Percentiles rank a stretch among this genome's conserved stretches.
Conservation (phyloP, 1,140 invertebrate genomes). For the Ceratitis capitata region DNA sequence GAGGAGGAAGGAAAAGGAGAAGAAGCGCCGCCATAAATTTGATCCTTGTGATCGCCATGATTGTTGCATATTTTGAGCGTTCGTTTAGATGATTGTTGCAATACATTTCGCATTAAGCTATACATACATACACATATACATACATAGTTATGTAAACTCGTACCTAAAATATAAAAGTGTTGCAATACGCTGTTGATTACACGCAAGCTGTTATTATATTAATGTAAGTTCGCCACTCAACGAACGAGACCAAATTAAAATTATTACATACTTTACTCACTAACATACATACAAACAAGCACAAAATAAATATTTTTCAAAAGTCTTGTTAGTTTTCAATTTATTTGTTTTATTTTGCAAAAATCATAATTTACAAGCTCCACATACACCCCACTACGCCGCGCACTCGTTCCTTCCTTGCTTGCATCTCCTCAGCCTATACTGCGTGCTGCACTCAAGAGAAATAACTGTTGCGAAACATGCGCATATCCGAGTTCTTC, state of each 20-base stretch:
- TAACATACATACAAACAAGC: neutral
- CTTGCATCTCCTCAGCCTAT: neutral
- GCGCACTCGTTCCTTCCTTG: neutral
- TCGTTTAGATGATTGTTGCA: neutral
- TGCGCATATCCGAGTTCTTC: conserved; percentile 43
- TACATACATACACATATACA: no score
- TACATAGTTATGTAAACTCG: no score
- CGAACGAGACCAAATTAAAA: neutral
- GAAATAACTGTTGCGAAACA: conserved; percentile 45
- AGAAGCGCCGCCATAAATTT: neutral
- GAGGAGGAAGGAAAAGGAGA: neutral
- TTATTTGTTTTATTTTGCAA: conserved; percentile 1
- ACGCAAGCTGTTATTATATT: neutral
- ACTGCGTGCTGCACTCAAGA: neutral
- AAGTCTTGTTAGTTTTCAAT: neutral
- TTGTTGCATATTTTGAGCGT: neutral
- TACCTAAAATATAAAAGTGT: neutral
- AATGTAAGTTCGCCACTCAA: neutral
- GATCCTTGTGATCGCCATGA: neutral
- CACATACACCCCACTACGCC: neutral
- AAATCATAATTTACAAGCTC: neutral
- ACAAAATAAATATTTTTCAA: neutral
- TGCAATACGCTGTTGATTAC: neutral
- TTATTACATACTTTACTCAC: neutral
- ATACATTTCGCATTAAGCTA: neutral